Evolutionary conservation across 2,113 vertebrate species (phyloP), one percentile per base, ranked within the genome.

Genomic region (Dicrurus megarhynchus): DNA sequence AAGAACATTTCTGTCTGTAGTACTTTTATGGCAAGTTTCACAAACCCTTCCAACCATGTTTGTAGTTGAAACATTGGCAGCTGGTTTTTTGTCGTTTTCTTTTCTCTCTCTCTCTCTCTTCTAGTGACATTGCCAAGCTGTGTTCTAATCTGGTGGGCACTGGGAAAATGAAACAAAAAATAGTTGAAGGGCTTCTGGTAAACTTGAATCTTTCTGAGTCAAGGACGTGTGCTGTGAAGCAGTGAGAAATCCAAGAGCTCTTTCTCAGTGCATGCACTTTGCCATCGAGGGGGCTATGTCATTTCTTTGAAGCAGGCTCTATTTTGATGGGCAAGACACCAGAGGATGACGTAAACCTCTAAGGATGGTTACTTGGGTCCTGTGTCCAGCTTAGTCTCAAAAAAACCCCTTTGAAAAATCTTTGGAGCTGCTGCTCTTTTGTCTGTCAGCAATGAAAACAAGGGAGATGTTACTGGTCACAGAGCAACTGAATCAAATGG

Each of bases 321-420:
- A 81, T 98, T 98, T 96, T 97, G 94, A 96, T 97, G 93, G 98
- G 98, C 97, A 97, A 80, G 83, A 64, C 86, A 97, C 98, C 97
- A 98, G 96, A 96, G 73, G 87, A 69, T 98, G 97, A 97, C 11
- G 79, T 97, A 98, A 98, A 96, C 84, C 60, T 91, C 86, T 65
- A 87, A 97, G 93, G 90, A 96, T 95, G 92, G 96, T 94, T 94
- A 95, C 59, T 95, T 93, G 95, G 91, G 93, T 96, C 91, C 91
- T 79, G 71, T 61, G 94, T 97, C 80, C 64, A 1, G 77, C 89
- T 96, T 93, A 92, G 83, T 93, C 90, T 96, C 79, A 96, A 96
- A 83, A 78, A 95, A 88, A 60, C 11, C 64, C 83, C 70, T 89
- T 89, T 89, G 75, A 92, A 88, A 87, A 89, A 47, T 82, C 81